A percentile compares a stretch with the other conserved stretches of the same genome.
These are phyloP conservation scores for Sebastes dallii DNA, from an alignment of 2,797 vertebrate genomes.

Conservation along the genomic window DNA sequence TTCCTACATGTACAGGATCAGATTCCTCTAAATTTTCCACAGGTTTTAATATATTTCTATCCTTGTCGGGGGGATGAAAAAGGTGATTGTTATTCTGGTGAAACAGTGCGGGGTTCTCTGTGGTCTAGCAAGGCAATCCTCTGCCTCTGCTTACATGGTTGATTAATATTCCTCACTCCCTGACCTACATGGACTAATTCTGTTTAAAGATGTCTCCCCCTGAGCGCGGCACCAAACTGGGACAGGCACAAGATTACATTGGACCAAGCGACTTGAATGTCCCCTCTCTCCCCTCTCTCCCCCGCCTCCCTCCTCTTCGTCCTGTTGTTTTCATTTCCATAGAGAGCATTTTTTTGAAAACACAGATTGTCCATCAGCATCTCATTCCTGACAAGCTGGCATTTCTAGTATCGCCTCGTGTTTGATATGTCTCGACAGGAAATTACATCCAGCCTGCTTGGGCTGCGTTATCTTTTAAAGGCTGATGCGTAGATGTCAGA, in stretches of 20 bases:
- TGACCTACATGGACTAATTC: conserved; percentile 64
- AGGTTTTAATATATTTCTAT: neutral
- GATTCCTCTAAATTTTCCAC: neutral
- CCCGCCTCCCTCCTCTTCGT: neutral
- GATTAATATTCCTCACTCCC: conserved; percentile 58
- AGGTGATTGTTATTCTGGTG: neutral
- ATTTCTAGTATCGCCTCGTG: neutral
- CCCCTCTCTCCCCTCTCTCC: neutral
- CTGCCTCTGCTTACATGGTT: conserved; percentile 29
- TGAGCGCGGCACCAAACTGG: conserved; percentile 32
- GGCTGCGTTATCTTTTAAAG: neutral
- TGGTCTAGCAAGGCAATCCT: conserved; percentile 4
- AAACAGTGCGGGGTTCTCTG: conserved; percentile 12
- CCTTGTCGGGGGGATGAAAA: neutral
- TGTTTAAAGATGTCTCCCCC: conserved; percentile 48
- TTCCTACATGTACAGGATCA: neutral
- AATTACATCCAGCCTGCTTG: neutral
- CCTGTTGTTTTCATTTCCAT: conserved; percentile 1
- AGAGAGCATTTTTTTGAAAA: neutral
- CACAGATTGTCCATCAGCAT: neutral
- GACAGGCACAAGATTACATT: conserved; percentile 38
- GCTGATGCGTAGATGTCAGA: neutral
- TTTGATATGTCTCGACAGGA: neutral
- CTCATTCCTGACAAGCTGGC: neutral
- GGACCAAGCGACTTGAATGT: neutral